Percentiles rank a stretch among this genome's conserved stretches.
phyloP scores from a whole-genome alignment of 2,888 invertebrate genomes.

The Lamellibrachia satsuma region DNA sequence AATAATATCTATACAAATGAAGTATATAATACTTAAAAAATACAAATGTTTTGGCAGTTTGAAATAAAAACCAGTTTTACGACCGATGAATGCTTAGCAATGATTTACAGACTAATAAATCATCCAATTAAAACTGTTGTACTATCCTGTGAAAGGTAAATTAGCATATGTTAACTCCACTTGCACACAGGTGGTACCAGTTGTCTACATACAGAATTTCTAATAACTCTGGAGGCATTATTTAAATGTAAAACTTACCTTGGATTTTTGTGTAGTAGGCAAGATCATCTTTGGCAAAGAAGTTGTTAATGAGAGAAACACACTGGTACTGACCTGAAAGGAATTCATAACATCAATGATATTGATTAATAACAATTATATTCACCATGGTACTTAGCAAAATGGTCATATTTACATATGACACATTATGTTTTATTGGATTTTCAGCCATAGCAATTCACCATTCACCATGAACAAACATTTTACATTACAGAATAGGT shows the following conservation, averaged over 20 bases:
- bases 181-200: not conserved
- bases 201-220: not conserved
- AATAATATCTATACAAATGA: too few relatives aligned
- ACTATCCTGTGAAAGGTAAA: too few relatives aligned
- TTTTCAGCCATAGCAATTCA: not conserved
- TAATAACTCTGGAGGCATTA: slow-evolving; percentile 21
- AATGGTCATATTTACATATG: not conserved
- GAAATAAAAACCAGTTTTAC: too few relatives aligned
- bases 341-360: not conserved
- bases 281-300: slow-evolving; percentile 83
- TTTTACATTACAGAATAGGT: not conserved
- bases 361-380: not conserved
- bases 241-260: slow-evolving; percentile 63
- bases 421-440: not conserved
- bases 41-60: too few relatives aligned
- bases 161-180: too few relatives aligned
- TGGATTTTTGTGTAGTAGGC: slow-evolving; percentile 82
- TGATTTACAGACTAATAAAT: too few relatives aligned
- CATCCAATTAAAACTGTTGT: too few relatives aligned
- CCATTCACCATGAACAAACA: not conserved
- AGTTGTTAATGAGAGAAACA: slow-evolving; percentile 94
- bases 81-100: too few relatives aligned
- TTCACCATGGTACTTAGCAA: not conserved
- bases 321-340: slow-evolving; percentile 76
- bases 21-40: too few relatives aligned